Conservation (phyloP, 2,797 vertebrate species). For the Sebastiscus albofasciatus region DNA sequence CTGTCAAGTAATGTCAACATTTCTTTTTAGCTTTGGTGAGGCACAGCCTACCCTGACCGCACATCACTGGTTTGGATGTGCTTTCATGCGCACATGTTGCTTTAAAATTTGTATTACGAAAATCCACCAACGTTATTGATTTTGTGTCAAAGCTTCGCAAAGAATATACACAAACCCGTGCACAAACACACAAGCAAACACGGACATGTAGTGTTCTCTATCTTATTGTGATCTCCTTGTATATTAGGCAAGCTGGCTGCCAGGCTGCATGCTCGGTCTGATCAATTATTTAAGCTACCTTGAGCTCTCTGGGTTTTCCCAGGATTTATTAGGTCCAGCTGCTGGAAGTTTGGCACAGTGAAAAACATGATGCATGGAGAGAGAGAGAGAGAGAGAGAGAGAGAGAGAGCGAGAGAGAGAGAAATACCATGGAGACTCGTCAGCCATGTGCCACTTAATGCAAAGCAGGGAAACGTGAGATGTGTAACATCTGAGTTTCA, state of each 20-base stretch:
- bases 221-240: conserved; percentile 74
- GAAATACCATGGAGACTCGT: conserved; percentile 59
- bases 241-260: conserved; percentile 71
- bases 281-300: conserved; percentile 81
- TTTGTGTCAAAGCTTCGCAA: conserved; percentile 41
- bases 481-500: conserved; percentile 43
- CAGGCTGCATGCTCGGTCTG: conserved; percentile 68
- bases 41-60: neutral
- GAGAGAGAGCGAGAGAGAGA: conserved; percentile 38
- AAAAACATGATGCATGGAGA: conserved; percentile 65
- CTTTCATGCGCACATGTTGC: conserved; percentile 23
- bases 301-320: conserved; percentile 73
- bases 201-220: conserved; percentile 54
- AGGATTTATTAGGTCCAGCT: conserved; percentile 78
- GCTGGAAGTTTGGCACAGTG: conserved; percentile 68
- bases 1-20: neutral
- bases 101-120: conserved; percentile 44
- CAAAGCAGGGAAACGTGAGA: conserved; percentile 38
- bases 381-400: conserved; percentile 31
- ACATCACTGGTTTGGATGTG: conserved; percentile 10
- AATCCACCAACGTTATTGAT: conserved; percentile 45
- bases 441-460: conserved; percentile 61
- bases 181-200: conserved; percentile 54
- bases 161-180: conserved; percentile 22
- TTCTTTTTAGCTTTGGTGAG: neutral